Base-by-base conservation (phyloP, 1,140 invertebrate genomes). In the Dendroctonus ponderosae region DNA sequence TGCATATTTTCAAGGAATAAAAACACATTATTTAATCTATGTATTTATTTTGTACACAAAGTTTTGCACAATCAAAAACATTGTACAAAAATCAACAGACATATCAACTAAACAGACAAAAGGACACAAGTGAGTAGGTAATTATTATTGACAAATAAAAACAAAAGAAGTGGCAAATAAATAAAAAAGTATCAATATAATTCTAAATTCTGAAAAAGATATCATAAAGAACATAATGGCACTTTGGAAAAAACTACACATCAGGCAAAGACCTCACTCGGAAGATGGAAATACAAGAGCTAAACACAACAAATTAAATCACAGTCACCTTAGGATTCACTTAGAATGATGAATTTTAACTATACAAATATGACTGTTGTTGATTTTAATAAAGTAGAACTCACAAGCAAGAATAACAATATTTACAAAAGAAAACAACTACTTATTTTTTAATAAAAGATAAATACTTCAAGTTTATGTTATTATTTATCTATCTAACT, bases 31-130 rank as follows among this genome's bases (percentile, higher is more conserved):
- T 65, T 58, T 7, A 58, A 56, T 40, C 57, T 39, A 65, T 15
- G 51, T 39, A 58, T 56, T 54, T 65, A 57, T 51, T 65, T 65
- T 65, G 62, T 57, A 65, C 53, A 65, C 37, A 65, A 65, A 65
- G 57, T 50, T 41, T 49, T 48, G 54, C 58, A 65, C 62, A 65
- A 65, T 54, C 12, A 12, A 8, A 51, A 48, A 38, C 11, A 65
- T 63, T 65, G 62, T 65, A 65, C 62, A 56, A 65, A 63, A 58
- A 46, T 12, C 40, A 58, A 61, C 44, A 40, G 50, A 61, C 26
- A 26, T n/a, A n/a, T 60, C 57, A 60, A 60, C 57, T 44, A 48
- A 60, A 38, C 14, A 49, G 37, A 58, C 26, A 26, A 26, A 26
- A 3, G 26, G 41, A 49, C 57, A 60, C 57, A 60, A 14, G 12